Evolutionary conservation across 1,140 invertebrate species (phyloP).

Genomic region (Cotesia glomerata): DNA sequence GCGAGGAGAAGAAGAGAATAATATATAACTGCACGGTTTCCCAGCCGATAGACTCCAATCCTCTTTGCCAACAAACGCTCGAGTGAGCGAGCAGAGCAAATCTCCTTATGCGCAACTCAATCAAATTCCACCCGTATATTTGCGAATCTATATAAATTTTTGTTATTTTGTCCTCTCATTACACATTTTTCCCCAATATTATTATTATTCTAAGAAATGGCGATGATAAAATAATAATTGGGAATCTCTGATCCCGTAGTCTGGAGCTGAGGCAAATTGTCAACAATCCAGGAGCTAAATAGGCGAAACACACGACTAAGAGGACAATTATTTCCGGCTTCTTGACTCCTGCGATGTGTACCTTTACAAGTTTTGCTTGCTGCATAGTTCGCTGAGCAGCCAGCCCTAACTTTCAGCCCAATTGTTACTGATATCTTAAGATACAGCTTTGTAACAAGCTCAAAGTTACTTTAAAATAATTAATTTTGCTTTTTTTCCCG

Average conservation of each 20-base stretch:
- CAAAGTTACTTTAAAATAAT: neutral
- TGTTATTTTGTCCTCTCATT: neutral
- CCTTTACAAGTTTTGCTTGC: slow-evolving; percentile 56
- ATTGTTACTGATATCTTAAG: slow-evolving; percentile 13
- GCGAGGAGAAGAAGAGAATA: neutral
- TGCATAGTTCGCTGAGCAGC: slow-evolving; percentile 15
- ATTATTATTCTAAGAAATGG: too few species aligned
- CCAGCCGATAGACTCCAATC: slow-evolving; percentile 50
- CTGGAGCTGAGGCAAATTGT: neutral
- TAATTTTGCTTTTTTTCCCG: neutral
- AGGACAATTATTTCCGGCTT: slow-evolving; percentile 58
- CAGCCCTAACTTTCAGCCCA: too few species aligned
- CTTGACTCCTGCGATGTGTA: slow-evolving; percentile 56
- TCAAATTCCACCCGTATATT: slow-evolving; percentile 36
- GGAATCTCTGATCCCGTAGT: too few species aligned
- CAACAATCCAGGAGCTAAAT: neutral
- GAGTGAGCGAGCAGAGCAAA: slow-evolving; percentile 48
- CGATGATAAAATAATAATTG: too few species aligned
- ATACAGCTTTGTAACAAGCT: neutral
- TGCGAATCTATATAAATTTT: neutral
- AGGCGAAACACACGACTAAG: neutral
- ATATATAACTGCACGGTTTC: slow-evolving; percentile 29
- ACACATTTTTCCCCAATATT: too few species aligned
- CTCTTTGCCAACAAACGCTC: slow-evolving; percentile 56
- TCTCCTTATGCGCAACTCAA: slow-evolving; percentile 57